A percentile compares a stretch with the other conserved stretches of the same genome.
Evolutionary conservation across 2,888 invertebrate genomes (phyloP).

Genomic region (Drosophila pegasa): DNA sequence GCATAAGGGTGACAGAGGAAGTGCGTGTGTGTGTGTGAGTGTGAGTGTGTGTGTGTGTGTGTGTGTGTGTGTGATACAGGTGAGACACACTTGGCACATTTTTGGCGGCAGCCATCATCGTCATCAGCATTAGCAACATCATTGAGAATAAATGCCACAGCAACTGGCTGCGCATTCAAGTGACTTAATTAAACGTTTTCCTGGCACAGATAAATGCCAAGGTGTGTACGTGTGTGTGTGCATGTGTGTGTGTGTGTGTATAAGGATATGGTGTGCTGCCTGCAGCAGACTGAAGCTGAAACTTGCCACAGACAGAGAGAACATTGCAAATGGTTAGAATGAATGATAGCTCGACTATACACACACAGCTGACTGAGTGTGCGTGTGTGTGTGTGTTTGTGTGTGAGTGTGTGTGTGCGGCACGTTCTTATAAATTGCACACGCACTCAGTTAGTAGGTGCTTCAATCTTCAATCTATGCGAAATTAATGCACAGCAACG

Average conservation of each 20-base stretch:
- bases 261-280: constrained; percentile 31
- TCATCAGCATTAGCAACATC: constrained; percentile 77
- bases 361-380: constrained; percentile 3
- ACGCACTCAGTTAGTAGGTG: constrained; percentile 66
- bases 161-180: constrained; percentile 74
- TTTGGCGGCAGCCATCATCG: constrained; percentile 36
- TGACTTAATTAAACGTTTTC: constrained; percentile 76
- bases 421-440: constrained; percentile 73
- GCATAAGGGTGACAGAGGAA: too few relatives aligned
- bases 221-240: constrained; percentile 16
- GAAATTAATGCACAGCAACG: constrained; percentile 60
- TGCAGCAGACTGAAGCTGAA: constrained; percentile 8
- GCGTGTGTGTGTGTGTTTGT: background rate
- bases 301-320: constrained; percentile 25
- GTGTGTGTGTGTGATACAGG: background rate
- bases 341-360: constrained; percentile 51
- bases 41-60: background rate
- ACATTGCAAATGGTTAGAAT: constrained; percentile 41
- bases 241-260: background rate
- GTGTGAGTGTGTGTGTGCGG: constrained; percentile 30
- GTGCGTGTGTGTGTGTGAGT: background rate
- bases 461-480: constrained; percentile 70
- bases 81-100: constrained; percentile 20
- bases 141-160: constrained; percentile 77
- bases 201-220: constrained; percentile 66